These are phyloP conservation scores for Nestor notabilis DNA, from an alignment of 2,113 vertebrate genomes.

Conservation along the genomic window DNA sequence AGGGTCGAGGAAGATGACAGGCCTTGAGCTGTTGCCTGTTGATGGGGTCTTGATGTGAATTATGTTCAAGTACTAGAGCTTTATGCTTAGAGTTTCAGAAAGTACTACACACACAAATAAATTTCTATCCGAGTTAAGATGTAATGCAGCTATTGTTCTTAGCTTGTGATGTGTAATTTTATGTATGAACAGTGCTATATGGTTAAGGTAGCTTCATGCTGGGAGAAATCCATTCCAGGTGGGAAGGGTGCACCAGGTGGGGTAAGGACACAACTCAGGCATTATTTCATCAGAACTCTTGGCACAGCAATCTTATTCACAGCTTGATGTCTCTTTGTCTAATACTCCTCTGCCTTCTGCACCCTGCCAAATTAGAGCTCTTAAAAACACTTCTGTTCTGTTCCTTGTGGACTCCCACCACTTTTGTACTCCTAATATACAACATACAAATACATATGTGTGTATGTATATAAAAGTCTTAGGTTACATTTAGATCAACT, in stretches of 20 bases:
- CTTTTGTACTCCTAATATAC: background rate
- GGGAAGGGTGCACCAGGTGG: background rate
- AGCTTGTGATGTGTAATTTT: background rate
- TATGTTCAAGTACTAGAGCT: background rate
- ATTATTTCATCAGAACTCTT: background rate
- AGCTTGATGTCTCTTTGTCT: background rate
- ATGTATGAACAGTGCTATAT: background rate
- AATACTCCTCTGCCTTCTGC: background rate
- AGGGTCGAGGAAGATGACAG: accelerated
- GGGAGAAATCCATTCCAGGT: background rate
- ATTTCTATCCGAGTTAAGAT: background rate
- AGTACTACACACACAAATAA: accelerated
- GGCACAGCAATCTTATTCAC: background rate
- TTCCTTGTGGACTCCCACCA: background rate
- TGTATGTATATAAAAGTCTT: background rate
- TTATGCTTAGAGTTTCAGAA: background rate
- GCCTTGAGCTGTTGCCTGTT: background rate
- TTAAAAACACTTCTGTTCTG: background rate
- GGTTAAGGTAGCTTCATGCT: background rate
- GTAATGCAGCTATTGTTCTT: background rate
- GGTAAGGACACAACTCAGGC: background rate
- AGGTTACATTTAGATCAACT: background rate
- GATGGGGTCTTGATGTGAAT: background rate
- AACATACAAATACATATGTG: background rate
- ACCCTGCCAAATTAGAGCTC: background rate